These are phyloP conservation scores for Plebejus anna DNA, from an alignment of 2,888 invertebrate genomes.

Conservation along the genomic window DNA sequence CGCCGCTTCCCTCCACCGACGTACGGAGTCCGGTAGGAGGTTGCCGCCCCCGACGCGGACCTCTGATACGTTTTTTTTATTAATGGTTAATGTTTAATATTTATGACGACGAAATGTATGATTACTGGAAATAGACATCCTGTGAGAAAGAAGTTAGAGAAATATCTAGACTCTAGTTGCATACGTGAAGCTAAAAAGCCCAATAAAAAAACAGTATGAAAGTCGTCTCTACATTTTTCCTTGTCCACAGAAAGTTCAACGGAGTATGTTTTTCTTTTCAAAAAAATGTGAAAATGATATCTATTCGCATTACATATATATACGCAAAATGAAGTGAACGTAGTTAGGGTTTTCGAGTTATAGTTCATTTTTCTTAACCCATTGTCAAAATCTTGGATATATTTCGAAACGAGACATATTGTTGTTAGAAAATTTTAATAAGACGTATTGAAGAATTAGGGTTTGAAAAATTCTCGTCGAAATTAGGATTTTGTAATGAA, in stretches of 20 bases:
- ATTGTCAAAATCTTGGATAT: conserved; percentile 27
- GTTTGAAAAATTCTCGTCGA: not conserved
- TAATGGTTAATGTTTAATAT: too few species aligned
- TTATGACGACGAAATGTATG: too few species aligned
- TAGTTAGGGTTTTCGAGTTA: conserved; percentile 27
- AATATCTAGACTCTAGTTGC: too few species aligned
- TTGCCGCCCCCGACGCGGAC: too few species aligned
- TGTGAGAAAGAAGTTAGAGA: too few species aligned
- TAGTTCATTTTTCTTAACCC: conserved; percentile 32
- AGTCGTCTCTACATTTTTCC: conserved; percentile 41
- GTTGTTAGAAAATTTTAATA: conserved; percentile 26
- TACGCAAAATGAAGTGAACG: conserved; percentile 23
- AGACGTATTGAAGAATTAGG: conserved; percentile 15
- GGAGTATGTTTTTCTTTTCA: conserved; percentile 54
- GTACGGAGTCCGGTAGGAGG: too few species aligned
- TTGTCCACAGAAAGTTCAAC: conserved; percentile 50
- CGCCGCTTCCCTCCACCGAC: too few species aligned
- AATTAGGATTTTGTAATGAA: not conserved
- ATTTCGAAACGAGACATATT: conserved; percentile 22
- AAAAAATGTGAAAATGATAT: conserved; percentile 49
- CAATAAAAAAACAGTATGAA: not conserved
- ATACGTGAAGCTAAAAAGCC: not conserved
- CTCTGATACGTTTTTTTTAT: too few species aligned
- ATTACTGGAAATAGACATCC: too few species aligned
- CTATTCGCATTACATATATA: conserved; percentile 36